Conservation (phyloP, 2,888 invertebrate species). For the Drosophila kambysellisi region DNA sequence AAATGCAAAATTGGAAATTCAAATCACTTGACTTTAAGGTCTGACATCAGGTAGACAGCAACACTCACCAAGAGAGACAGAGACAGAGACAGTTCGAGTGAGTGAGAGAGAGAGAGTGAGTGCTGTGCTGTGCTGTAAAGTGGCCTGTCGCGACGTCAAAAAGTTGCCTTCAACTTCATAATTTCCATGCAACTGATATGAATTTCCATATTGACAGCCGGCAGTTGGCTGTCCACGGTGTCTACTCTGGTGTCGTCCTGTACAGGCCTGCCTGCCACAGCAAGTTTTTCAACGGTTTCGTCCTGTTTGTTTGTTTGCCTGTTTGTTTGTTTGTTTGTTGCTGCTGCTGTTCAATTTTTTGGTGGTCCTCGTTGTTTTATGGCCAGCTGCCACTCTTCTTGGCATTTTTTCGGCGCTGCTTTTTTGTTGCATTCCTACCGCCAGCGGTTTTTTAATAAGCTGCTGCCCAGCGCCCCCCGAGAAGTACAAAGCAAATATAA, state of each 20-base stretch:
- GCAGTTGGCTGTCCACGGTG: constrained; percentile 55
- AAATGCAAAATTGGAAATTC: constrained; percentile 25
- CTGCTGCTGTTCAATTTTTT: constrained; percentile 70
- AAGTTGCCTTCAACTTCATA: constrained; percentile 47
- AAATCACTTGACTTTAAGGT: constrained; percentile 47
- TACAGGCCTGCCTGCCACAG: constrained; percentile 21
- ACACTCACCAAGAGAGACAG: not conserved
- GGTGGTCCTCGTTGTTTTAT: constrained; percentile 73
- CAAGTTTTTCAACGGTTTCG: constrained; percentile 41
- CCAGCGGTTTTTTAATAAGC: constrained; percentile 74
- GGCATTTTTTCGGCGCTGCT: constrained; percentile 34
- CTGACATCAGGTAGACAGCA: constrained; percentile 15
- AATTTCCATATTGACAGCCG: constrained; percentile 80
- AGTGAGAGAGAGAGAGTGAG: not conserved
- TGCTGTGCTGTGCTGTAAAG: constrained; percentile 18
- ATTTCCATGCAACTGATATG: constrained; percentile 70
- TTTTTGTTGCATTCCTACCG: constrained; percentile 47
- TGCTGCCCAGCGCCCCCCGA: constrained; percentile 51
- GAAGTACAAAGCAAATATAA: constrained; percentile 82
- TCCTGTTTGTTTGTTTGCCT: not conserved
- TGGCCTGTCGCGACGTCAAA: constrained; percentile 52
- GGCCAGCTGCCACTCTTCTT: constrained; percentile 51
- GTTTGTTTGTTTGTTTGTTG: constrained; percentile 24
- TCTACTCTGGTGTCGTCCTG: constrained; percentile 5
- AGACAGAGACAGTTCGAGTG: not conserved